These are phyloP conservation scores for Platerodrilus igneus DNA, from an alignment of 2,888 invertebrate species.

Conservation along the genomic window DNA sequence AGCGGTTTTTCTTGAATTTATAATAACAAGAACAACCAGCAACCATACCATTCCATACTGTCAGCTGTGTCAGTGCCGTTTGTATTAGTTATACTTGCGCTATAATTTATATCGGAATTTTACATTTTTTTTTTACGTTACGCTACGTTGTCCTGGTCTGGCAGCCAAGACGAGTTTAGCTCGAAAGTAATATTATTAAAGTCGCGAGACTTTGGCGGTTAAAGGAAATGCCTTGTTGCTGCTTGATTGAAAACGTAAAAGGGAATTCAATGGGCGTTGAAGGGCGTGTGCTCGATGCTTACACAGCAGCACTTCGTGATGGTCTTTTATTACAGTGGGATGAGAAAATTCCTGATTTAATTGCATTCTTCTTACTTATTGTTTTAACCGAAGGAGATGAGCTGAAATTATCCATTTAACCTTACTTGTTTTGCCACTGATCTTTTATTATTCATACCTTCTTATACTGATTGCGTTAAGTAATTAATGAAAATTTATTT, in stretches of 20 bases:
- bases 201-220: slow-evolving; percentile 11
- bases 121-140: neutral
- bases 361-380: slow-evolving; percentile 7
- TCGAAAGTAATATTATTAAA: no score
- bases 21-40: slow-evolving; percentile 7
- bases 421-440: slow-evolving; percentile 5
- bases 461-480: neutral
- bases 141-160: slow-evolving; percentile 1
- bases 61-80: no score
- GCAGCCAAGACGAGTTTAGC: slow-evolving; percentile 14
- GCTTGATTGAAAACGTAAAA: slow-evolving; percentile 23
- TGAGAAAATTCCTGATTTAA: no score
- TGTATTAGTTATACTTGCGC: no score
- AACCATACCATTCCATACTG: slow-evolving; percentile 3
- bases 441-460: neutral
- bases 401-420: no score
- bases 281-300: slow-evolving; percentile 22
- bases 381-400: no score
- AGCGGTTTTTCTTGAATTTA: slow-evolving; percentile 10
- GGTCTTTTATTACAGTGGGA: no score
- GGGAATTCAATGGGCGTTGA: slow-evolving; percentile 24
- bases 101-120: no score
- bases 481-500: slow-evolving; percentile 1
- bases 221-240: slow-evolving; percentile 19
- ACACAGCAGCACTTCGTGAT: slow-evolving; percentile 18